phyloP scores from a whole-genome alignment of 1,140 invertebrate species.

The Bombus confusus region DNA sequence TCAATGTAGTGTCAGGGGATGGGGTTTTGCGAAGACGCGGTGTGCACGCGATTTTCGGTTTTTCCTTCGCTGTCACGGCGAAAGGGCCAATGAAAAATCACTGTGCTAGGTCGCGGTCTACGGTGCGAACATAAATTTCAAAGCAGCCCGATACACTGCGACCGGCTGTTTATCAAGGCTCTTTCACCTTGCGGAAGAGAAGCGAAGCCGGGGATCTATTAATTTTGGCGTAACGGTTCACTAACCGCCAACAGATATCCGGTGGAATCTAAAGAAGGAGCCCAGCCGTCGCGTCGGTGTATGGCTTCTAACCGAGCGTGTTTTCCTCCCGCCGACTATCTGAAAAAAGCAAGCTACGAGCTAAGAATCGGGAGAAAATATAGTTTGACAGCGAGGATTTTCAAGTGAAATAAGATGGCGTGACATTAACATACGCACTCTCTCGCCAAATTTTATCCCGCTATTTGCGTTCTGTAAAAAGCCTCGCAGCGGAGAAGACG shows the following conservation, averaged over 20 bases:
- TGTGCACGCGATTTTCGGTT: slow-evolving; percentile 34
- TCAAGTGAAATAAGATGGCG: slow-evolving; percentile 42
- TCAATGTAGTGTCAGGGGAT: neutral
- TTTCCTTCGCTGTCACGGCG: slow-evolving; percentile 35
- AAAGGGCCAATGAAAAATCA: slow-evolving; percentile 73
- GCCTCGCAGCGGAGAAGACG: neutral
- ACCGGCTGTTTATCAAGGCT: slow-evolving; percentile 70
- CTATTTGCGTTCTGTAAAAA: neutral
- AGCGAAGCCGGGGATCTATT: slow-evolving; percentile 64
- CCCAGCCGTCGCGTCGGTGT: neutral
- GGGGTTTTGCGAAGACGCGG: neutral
- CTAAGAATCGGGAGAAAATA: slow-evolving; percentile 37
- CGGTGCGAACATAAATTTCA: slow-evolving; percentile 71
- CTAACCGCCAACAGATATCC: slow-evolving; percentile 62
- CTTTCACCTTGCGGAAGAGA: slow-evolving; percentile 60
- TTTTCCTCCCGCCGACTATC: slow-evolving; percentile 9
- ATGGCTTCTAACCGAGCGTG: slow-evolving; percentile 34
- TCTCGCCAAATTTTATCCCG: slow-evolving; percentile 6
- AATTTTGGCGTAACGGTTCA: slow-evolving; percentile 69
- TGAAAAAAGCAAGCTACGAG: neutral
- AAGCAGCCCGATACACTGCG: slow-evolving; percentile 63
- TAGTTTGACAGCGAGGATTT: slow-evolving; percentile 24
- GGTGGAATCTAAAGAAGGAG: slow-evolving; percentile 45
- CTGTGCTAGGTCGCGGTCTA: slow-evolving; percentile 53
- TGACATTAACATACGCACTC: slow-evolving; percentile 35